phyloP scores from a whole-genome alignment of 2,888 invertebrate species.

The Baronia brevicornis region DNA sequence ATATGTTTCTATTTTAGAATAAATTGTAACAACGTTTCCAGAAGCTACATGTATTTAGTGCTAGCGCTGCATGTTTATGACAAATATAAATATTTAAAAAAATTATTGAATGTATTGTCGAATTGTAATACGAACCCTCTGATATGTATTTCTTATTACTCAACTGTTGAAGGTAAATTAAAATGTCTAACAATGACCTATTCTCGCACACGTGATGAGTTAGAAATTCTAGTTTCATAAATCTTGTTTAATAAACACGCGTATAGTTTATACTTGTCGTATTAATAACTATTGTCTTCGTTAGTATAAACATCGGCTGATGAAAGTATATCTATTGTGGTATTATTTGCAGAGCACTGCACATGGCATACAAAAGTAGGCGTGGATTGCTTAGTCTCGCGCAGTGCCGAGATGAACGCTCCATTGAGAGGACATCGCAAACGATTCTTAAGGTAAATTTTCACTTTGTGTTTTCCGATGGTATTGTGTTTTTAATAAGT shows the following conservation, averaged over 20 bases:
- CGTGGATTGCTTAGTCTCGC: slow-evolving; percentile 56
- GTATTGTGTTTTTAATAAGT: slow-evolving; percentile 1
- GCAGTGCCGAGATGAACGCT: slow-evolving; percentile 55
- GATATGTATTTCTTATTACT: no score
- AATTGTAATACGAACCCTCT: no score
- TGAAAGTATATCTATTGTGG: slow-evolving; percentile 50
- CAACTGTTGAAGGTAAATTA: no score
- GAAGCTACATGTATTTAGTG: no score
- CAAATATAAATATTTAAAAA: no score
- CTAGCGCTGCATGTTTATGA: no score
- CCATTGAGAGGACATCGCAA: slow-evolving; percentile 51
- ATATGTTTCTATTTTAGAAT: no score
- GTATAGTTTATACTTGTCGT: slow-evolving; percentile 58
- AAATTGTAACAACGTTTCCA: no score
- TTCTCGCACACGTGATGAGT: slow-evolving; percentile 40
- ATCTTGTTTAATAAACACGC: slow-evolving; percentile 60
- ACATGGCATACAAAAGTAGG: slow-evolving; percentile 70
- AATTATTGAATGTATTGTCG: no score
- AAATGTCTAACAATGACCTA: slow-evolving; percentile 16
- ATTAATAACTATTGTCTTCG: slow-evolving; percentile 67
- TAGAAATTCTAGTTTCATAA: slow-evolving; percentile 53
- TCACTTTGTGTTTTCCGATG: slow-evolving; percentile 3
- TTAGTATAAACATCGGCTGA: slow-evolving; percentile 47
- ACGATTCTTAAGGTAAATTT: slow-evolving; percentile 60
- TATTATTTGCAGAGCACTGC: slow-evolving; percentile 54